Base-by-base conservation (phyloP, 2,888 invertebrate species). In the Polydrusus pterygomalis region DNA sequence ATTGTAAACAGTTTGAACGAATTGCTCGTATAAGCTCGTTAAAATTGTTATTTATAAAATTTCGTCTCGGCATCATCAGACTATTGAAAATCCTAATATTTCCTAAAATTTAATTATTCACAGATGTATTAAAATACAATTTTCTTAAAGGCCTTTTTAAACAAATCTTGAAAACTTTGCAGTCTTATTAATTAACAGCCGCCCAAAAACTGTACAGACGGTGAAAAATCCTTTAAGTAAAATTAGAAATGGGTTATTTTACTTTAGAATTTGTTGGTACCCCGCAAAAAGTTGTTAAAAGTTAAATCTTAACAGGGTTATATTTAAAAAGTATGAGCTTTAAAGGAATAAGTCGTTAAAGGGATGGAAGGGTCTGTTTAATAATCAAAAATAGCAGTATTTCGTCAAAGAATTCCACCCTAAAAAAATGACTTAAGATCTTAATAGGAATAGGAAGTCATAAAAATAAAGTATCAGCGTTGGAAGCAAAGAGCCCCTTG, bases 381-480 rank as follows among this genome's bases (percentile, higher is more conserved):
- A 47, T 47, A 47, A 47, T 47, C 15, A 47, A 17, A 43, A 17
- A 47, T 47, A 47, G 47, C 47, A 47, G 15, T n/a, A 47, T 47
- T 47, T 47, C 17, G 17, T 47, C 47, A 47, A 47, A 15, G 47
- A 47, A 47, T 47, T 47, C 17, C n/a, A 47, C 47, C 47, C 47
- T 17, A 9, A 15, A 47, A 47, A 47, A 15, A 47, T 47, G 9
- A 47, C 47, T 47, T n/a, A 43, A 43, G 43, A 43, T 15, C 47
- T 47, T 47, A n/a, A 43, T 43, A 13, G n/a, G n/a, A n/a, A n/a
- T 47, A 8, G 2, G n/a, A 8, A 17, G 47, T 5, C n/a, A 43
- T 43, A 43, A n/a, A 43, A n/a, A 47, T 47, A 47, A 47, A 47
- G 47, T 47, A 47, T 47, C 8, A 47, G 15, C 17, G 47, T 47